phyloP scores from a whole-genome alignment of 2,113 vertebrate species.

The Muntiacus reevesi region DNA sequence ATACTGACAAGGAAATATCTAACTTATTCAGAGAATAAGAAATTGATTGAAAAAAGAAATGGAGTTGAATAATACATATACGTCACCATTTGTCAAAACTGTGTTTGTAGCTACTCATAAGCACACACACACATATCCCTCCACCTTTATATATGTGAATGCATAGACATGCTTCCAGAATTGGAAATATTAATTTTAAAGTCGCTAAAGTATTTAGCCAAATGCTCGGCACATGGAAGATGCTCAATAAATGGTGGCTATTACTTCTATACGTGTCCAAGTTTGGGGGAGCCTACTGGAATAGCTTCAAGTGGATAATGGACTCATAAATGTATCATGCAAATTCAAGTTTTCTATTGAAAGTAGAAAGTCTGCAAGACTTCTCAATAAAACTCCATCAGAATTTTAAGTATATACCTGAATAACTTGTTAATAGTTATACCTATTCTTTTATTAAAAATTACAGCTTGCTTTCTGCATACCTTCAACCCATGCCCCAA shows the following conservation, averaged over 20 bases:
- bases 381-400: not conserved
- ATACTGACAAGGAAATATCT: not conserved
- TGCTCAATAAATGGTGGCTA: not conserved
- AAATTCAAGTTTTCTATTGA: not conserved
- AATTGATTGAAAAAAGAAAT: not conserved
- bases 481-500: not conserved
- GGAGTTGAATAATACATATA: not conserved
- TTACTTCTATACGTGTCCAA: not conserved
- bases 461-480: not conserved
- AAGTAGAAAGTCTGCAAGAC: not conserved
- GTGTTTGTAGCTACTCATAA: not conserved
- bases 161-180: not conserved
- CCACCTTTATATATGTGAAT: not conserved
- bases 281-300: not conserved
- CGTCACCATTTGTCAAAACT: conserved; percentile 15
- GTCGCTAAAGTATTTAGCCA: not conserved
- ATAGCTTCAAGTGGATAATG: not conserved
- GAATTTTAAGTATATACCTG: not conserved
- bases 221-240: not conserved
- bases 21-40: not conserved
- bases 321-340: not conserved
- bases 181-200: not conserved
- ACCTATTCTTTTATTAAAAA: not conserved
- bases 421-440: not conserved
- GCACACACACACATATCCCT: not conserved